Evolutionary conservation across 2,888 invertebrate species (phyloP), one percentile per base, ranked within the genome.

Genomic region (Cryptocephalus moraei): DNA sequence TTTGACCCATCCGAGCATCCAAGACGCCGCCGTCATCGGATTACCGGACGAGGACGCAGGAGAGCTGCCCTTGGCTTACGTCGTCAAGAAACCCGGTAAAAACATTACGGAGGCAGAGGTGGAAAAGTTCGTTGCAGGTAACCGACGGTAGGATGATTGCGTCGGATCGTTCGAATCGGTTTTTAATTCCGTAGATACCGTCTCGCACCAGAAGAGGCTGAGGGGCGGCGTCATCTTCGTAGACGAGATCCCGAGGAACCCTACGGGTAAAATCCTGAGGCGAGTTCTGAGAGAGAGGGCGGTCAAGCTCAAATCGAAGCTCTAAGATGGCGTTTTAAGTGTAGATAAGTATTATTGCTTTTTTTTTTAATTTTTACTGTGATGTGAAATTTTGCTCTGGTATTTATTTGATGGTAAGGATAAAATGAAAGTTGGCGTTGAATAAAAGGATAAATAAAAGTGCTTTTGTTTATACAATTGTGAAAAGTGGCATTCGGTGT

Each of bases 11-110:
- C 73, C 78, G 0, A 77, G 77, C 45, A 79, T 93, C 44, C 77
- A 78, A 47, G 91, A 92, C 64, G 84, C 80, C 12, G 91, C 88
- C 34, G 92, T 93, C 38, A 79, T 91, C 61, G 92, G 91, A 12
- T 67, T 80, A 44, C 84, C 87, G 0, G 78, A 90, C 66, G 84
- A 83, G 61, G 66, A 64, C 42, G 81, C 83, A 34, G 90, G 91
- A 8, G 89, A 89, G 66, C 70, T 88, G 48, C 89, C 90, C 8
- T 60, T 80, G 53, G 90, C 88, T 1, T 89, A 84, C 67, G 76
- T 90, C 9, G 88, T 89, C 6, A 75, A 74, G 47, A 81, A 81
- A 64, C 72, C 75, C 0, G 72, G 69, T 53, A 66, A 68, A 1
- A 60, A 65, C 1, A 61, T 82, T 42, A 77, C 74, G 0, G 78